Conservation (phyloP, 2,797 vertebrate genomes). For the Balearica regulorum region DNA sequence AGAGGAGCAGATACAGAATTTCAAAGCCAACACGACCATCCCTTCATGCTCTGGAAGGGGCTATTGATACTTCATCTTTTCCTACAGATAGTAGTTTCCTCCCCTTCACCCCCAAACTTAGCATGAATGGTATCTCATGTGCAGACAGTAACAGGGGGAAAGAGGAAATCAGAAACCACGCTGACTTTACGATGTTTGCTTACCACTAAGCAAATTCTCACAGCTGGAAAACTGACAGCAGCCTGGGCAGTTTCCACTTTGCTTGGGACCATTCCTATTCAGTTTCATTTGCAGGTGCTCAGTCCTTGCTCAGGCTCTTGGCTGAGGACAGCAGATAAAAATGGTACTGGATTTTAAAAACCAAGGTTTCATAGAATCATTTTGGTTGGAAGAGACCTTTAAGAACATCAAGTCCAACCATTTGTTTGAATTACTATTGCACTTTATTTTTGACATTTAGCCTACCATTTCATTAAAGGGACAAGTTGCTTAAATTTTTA, state of each 20-base stretch:
- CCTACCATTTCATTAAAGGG: not conserved
- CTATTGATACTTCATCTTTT: not conserved
- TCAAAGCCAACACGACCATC: not conserved
- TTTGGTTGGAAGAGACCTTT: no score
- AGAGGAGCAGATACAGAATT: not conserved
- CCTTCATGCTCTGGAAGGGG: no score
- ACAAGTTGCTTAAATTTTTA: not conserved
- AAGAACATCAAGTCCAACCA: no score
- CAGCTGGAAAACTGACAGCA: not conserved
- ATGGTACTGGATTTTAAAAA: not conserved
- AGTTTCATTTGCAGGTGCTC: not conserved
- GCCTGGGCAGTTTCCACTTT: not conserved
- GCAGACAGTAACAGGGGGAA: rapidly evolving
- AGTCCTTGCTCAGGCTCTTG: not conserved
- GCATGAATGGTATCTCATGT: rapidly evolving
- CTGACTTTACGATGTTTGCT: not conserved
- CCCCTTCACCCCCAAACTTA: not conserved
- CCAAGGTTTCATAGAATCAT: no score
- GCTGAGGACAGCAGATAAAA: not conserved
- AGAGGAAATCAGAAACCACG: not conserved
- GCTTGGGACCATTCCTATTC: not conserved
- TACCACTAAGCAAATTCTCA: not conserved
- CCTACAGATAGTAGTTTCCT: rapidly evolving
- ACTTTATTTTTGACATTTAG: not conserved
- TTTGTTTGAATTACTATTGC: not conserved